A percentile compares a stretch with the other conserved stretches of the same genome.
These are phyloP conservation scores for Catajapyx aquilonaris DNA, from an alignment of 1,140 invertebrate genomes.

Conservation along the genomic window DNA sequence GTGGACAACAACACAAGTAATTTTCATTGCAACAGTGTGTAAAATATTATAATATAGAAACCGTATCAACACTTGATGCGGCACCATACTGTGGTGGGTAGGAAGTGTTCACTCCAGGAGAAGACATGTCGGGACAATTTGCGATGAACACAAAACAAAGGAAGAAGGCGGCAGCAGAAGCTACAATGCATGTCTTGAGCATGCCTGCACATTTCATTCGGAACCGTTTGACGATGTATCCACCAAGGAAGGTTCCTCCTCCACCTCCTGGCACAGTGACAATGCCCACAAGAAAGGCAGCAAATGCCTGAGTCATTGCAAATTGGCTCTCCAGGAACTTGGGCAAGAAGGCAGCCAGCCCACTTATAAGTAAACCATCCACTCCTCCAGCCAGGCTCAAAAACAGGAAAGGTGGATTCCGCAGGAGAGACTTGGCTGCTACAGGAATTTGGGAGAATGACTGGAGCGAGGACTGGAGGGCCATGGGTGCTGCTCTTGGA, in stretches of 20 bases:
- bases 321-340: slow-evolving; percentile 72
- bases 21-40: too few species aligned
- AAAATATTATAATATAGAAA: too few species aligned
- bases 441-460: too few species aligned
- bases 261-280: slow-evolving; percentile 48
- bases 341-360: slow-evolving; percentile 60
- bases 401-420: slow-evolving; percentile 60
- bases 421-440: slow-evolving; percentile 38
- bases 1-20: too few species aligned
- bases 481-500: too few species aligned
- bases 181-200: slow-evolving; percentile 43
- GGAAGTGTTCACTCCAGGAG: slow-evolving; percentile 45
- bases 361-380: slow-evolving; percentile 53
- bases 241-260: slow-evolving; percentile 57
- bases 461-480: background rate
- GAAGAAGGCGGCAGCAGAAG: slow-evolving; percentile 32
- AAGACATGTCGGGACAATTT: slow-evolving; percentile 46
- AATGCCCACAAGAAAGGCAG: slow-evolving; percentile 48
- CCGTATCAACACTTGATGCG: too few species aligned
- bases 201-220: slow-evolving; percentile 49
- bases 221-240: slow-evolving; percentile 52
- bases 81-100: too few species aligned
- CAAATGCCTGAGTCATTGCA: slow-evolving; percentile 42
- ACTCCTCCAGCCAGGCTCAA: slow-evolving; percentile 53
- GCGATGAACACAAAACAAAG: slow-evolving; percentile 43